Evolutionary conservation across 2,797 vertebrate species (phyloP), one percentile per base, ranked within the genome.

Genomic region (Sandelia bainsii): DNA sequence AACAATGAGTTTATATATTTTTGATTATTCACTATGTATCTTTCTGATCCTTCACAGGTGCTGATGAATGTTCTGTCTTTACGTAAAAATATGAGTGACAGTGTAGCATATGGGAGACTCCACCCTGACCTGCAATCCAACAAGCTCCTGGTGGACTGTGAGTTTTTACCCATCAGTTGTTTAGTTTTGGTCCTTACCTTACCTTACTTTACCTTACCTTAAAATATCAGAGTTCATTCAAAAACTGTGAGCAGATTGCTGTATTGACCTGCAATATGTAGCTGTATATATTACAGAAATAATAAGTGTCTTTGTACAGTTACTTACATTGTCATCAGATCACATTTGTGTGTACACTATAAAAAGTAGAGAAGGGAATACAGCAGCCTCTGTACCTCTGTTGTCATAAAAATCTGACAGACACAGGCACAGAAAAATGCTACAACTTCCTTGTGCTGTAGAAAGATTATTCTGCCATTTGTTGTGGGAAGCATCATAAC

Each of bases 81-180:
- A 23, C 96, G 97, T 87, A 96, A 95, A 90, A 99, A 99, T 67
- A 93, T 99, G 92, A 99, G 95, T 81, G 97, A 99, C 88, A 99
- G 98, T 87, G 90, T 99, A 68, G 93, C 96, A 0, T 93, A 93
- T 39, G 97, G 97, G 49, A 94, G 98, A 69, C 96, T 99, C 74
- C 96, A 99, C 69, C 97, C 98, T 0, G 94, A 96, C 82, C 94
- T 99, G 81, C 93, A 97, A 75, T 93, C 94, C 67, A 93, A 96
- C 91, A 94, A 81, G 3, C 91, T 99, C 73, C 93, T 98, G 80
- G 96, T 99, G 77, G 98, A 99, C 90, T 93, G 98, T 99, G 89
- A 98, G 97, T 96, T 88, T 84, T 66, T 57, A 17, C 56, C 1
- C 9, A 46, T 42, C 19, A 22, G 6, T 69, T 72, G 9, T 64